Evolutionary conservation across 2,888 invertebrate species (phyloP).

Genomic region (Megalurothrips usitatus): DNA sequence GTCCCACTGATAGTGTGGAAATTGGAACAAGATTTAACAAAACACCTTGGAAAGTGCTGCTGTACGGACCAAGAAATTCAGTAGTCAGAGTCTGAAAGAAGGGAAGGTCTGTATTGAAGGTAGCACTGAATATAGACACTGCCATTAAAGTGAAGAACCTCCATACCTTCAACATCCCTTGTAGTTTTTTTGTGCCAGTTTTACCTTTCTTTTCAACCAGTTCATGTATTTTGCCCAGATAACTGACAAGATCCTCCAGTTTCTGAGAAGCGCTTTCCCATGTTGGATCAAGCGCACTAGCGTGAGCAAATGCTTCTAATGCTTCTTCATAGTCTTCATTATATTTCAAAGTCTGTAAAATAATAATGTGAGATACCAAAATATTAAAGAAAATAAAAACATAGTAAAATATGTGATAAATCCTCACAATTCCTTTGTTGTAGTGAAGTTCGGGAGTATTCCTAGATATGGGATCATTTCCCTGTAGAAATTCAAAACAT

Average conservation of each 20-base stretch:
- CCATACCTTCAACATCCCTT: slow-evolving; percentile 60
- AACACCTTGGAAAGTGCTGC: slow-evolving; percentile 42
- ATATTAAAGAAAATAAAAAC: slow-evolving; percentile 26
- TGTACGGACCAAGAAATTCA: slow-evolving; percentile 67
- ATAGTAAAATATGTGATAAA: slow-evolving; percentile 35
- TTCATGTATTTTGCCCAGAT: slow-evolving; percentile 60
- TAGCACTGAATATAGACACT: slow-evolving; percentile 7
- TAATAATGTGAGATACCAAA: slow-evolving; percentile 7
- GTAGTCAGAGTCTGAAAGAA: slow-evolving; percentile 56
- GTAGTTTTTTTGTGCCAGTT: slow-evolving; percentile 66
- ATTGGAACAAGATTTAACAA: slow-evolving; percentile 52
- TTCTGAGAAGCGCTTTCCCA: slow-evolving; percentile 67
- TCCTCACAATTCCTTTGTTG: slow-evolving; percentile 51
- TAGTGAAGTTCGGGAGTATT: slow-evolving; percentile 76
- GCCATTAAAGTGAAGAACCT: slow-evolving; percentile 34
- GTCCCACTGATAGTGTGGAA: slow-evolving; percentile 55
- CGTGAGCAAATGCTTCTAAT: slow-evolving; percentile 62
- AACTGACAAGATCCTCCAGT: slow-evolving; percentile 58
- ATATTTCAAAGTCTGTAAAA: slow-evolving; percentile 65
- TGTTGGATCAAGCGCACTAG: slow-evolving; percentile 66
- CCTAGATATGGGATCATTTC: slow-evolving; percentile 64
- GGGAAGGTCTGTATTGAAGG: slow-evolving; percentile 30
- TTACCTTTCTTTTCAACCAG: slow-evolving; percentile 64
- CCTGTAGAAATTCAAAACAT: slow-evolving; percentile 48
- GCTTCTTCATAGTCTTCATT: slow-evolving; percentile 71